A percentile compares a stretch with the other conserved stretches of the same genome.
Evolutionary conservation across 2,113 vertebrate species (phyloP).

Genomic region (Hydrochoerus hydrochaeris): DNA sequence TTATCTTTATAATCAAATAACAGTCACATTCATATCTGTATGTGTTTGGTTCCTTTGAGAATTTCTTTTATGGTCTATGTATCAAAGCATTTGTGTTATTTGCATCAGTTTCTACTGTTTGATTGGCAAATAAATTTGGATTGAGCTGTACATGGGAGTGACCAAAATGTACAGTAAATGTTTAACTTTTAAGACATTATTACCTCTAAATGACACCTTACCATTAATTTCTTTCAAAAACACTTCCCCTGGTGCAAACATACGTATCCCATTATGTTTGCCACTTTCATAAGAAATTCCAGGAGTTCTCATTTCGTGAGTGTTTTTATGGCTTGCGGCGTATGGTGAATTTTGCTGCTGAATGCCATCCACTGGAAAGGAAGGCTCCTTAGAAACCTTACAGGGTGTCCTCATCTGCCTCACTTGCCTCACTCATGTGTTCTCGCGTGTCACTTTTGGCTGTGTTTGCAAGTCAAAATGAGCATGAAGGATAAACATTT

Average conservation of each 20-base stretch:
- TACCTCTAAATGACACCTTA: neutral
- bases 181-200: neutral
- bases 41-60: neutral
- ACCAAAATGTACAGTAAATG: neutral
- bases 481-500: neutral
- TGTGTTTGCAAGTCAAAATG: neutral
- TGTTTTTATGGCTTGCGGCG: neutral
- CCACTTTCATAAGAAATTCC: neutral
- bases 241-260: neutral
- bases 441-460: neutral
- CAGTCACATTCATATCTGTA: neutral
- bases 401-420: neutral
- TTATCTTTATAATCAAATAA: conserved; percentile 18
- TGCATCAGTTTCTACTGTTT: neutral
- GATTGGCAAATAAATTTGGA: neutral
- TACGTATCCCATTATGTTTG: neutral
- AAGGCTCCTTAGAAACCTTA: neutral
- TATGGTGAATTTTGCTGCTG: neutral
- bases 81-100: conserved; percentile 16
- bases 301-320: neutral
- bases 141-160: neutral
- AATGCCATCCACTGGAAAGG: neutral
- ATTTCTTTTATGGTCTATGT: neutral
- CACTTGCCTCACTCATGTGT: neutral
- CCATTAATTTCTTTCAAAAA: neutral